Evolutionary conservation across 2,797 vertebrate species (phyloP), one percentile per base, ranked within the genome.

Genomic region (Karalla daura): DNA sequence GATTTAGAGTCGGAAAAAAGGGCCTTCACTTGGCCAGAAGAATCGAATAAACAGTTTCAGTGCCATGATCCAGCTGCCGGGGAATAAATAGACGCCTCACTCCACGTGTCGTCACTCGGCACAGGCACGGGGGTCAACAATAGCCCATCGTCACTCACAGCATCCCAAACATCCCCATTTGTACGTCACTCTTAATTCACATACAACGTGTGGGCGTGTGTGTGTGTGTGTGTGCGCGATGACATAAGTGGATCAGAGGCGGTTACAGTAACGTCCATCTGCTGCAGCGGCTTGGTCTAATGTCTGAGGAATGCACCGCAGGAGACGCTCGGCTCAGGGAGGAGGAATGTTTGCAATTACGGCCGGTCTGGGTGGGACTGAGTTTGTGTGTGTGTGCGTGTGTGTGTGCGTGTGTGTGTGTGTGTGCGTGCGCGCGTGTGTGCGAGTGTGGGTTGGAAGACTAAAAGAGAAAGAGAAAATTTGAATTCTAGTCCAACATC

Each of bases 291-390:
- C 63, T 68, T 45, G 5, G 41, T 45, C 68, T 71, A 63, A 84
- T 20, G 54, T 79, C 81, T 76, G 69, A 76, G 86, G 87, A 90
- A 88, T 85, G 86, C 62, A 55, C 78, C 60, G 51, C 59, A 47
- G 65, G 69, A 73, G 74, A 81, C 18, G 11, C 20, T 21, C 43
- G 65, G 76, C 65, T 74, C 11, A 10, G 36, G 33, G 44, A 51
- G 27, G 62, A 88, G 84, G 86, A 84, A 91, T 86, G 84, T 72
- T 86, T 20, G 39, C 76, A 81, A 84, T 87, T 73, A 83, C 21
- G 21, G 41, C 49, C 13, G 50, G 47, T 39, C 45, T 32, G 55
- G 11, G 32, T 28, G 70, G n/a, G 37, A 5, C n/a, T 7, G 32
- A 24, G 28, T n/a, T 63, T 54, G 61, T 49, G 53, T 43, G 30